Conservation (phyloP, 1,140 invertebrate genomes). For the Centruroides sculpturatus region DNA sequence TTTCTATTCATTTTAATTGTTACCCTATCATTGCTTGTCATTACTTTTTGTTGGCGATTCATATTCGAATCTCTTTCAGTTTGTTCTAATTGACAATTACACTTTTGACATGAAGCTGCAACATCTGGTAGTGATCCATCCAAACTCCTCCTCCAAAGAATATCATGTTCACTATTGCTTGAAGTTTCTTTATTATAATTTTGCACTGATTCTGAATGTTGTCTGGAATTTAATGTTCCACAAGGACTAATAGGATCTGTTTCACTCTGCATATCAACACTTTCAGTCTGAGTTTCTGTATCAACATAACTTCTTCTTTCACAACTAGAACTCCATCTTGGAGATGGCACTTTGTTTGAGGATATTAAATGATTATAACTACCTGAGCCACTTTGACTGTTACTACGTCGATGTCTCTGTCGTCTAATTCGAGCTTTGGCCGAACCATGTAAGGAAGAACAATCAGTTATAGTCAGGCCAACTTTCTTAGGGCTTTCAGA, state of each 20-base stretch:
- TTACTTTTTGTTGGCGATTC: too few relatives aligned
- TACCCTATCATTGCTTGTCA: too few relatives aligned
- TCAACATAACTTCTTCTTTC: conserved; percentile 29
- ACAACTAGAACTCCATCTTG: not conserved
- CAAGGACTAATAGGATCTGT: not conserved
- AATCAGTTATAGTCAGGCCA: not conserved
- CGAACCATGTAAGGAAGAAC: conserved; percentile 6
- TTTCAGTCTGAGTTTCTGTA: conserved; percentile 50
- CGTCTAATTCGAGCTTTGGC: conserved; percentile 12
- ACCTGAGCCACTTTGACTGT: not conserved
- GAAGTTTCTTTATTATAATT: not conserved
- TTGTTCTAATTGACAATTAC: too few relatives aligned
- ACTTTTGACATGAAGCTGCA: too few relatives aligned
- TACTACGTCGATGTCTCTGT: conserved; percentile 1
- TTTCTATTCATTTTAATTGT: too few relatives aligned
- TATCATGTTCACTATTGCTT: not conserved
- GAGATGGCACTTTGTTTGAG: not conserved
- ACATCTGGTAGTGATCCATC: not conserved
- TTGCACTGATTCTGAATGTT: not conserved
- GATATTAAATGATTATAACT: conserved; percentile 8
- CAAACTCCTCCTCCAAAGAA: not conserved
- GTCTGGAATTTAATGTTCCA: not conserved
- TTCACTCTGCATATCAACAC: conserved; percentile 30
- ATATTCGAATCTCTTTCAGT: too few relatives aligned
- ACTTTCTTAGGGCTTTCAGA: conserved; percentile 4